These are phyloP conservation scores for Onthophagus taurus DNA, from an alignment of 1,140 invertebrate genomes.

Conservation along the genomic window DNA sequence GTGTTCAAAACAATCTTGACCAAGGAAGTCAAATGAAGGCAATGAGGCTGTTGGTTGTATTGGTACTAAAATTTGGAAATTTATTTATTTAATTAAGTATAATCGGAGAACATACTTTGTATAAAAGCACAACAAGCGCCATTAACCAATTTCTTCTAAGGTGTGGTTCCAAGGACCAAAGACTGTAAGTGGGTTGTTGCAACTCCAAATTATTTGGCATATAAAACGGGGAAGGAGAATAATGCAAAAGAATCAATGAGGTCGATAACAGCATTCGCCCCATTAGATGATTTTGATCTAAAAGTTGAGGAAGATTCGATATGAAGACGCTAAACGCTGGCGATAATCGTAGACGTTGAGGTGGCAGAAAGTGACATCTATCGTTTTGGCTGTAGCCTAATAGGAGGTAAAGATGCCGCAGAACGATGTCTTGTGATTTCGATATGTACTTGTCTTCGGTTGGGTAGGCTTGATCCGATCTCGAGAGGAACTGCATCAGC, in stretches of 20 bases:
- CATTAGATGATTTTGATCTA: slow-evolving; percentile 91
- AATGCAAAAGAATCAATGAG: slow-evolving; percentile 77
- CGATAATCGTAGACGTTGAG: slow-evolving; percentile 73
- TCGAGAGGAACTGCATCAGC: slow-evolving; percentile 88
- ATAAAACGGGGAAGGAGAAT: slow-evolving; percentile 69
- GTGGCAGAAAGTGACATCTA: slow-evolving; percentile 82
- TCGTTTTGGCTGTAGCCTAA: slow-evolving; percentile 90
- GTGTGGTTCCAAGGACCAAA: slow-evolving; percentile 81
- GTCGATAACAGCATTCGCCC: slow-evolving; percentile 79
- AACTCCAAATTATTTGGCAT: slow-evolving; percentile 39
- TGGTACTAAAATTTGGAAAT: slow-evolving; percentile 62
- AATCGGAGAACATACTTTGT: slow-evolving; percentile 62
- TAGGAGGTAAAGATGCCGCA: slow-evolving; percentile 81
- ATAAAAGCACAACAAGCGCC: slow-evolving; percentile 86
- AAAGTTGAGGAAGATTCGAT: slow-evolving; percentile 81
- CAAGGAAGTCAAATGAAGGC: slow-evolving; percentile 67
- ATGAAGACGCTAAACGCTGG: slow-evolving; percentile 94
- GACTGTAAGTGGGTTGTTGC: slow-evolving; percentile 61
- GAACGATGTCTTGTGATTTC: slow-evolving; percentile 76
- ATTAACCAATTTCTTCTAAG: slow-evolving; percentile 86
- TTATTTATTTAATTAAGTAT: neutral
- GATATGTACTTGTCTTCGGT: slow-evolving; percentile 72
- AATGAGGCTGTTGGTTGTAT: slow-evolving; percentile 74
- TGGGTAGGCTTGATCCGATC: slow-evolving; percentile 67
- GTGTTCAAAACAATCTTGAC: slow-evolving; percentile 92